A percentile compares a stretch with the other conserved stretches of the same genome.
Evolutionary conservation across 2,113 vertebrate genomes (phyloP).

Genomic region (Prionailurus bengalensis): DNA sequence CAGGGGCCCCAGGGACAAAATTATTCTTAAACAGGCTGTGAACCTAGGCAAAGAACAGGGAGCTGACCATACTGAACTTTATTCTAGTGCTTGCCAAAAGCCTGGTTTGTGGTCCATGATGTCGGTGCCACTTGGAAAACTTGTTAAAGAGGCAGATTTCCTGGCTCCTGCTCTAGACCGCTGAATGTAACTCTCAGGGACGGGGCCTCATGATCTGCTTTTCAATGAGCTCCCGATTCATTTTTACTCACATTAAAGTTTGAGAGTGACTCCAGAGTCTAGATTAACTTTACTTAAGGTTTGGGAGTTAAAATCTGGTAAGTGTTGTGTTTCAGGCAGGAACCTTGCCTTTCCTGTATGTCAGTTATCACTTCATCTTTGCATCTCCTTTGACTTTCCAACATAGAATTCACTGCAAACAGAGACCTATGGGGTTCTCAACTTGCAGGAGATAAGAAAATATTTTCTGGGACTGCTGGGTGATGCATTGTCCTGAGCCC

Average conservation of each 20-base stretch:
- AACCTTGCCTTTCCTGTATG: neutral
- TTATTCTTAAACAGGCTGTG: neutral
- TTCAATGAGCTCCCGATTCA: neutral
- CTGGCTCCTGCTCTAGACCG: too few species aligned
- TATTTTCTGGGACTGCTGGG: neutral
- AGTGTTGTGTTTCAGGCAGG: too few species aligned
- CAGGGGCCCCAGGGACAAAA: neutral
- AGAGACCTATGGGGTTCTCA: accelerated
- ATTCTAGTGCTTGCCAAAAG: neutral
- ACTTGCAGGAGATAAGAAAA: accelerated
- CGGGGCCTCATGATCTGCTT: neutral
- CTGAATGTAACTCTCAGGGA: neutral
- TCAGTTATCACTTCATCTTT: neutral
- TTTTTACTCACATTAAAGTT: neutral
- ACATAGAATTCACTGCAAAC: neutral
- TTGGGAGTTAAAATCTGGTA: neutral
- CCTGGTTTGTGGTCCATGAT: neutral
- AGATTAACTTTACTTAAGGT: neutral
- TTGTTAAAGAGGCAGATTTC: neutral
- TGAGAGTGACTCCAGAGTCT: neutral
- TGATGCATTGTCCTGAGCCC: neutral
- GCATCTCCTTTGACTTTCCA: neutral
- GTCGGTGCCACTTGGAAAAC: neutral
- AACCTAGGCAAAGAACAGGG: neutral
- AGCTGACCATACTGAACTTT: neutral